These are phyloP conservation scores for Gerris buenoi DNA, from an alignment of 1,140 invertebrate genomes.

Conservation along the genomic window DNA sequence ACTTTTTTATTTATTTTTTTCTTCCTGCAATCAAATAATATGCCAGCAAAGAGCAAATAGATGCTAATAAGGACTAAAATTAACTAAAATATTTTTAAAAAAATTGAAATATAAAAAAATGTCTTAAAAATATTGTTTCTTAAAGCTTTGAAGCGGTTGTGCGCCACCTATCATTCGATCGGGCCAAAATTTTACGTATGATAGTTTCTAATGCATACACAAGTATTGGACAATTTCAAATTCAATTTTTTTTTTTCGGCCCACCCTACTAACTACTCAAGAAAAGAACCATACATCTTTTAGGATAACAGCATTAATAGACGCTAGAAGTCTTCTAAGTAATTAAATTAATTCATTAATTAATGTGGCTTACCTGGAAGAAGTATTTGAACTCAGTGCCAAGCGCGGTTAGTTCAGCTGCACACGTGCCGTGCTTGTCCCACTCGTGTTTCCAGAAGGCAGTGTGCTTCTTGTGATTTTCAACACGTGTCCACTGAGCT, in stretches of 20 bases:
- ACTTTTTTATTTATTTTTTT: no score
- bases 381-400: slow-evolving; percentile 60
- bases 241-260: no score
- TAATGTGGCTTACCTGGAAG: slow-evolving; percentile 14
- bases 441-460: slow-evolving; percentile 70
- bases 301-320: neutral
- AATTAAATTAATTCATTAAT: slow-evolving; percentile 2
- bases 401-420: slow-evolving; percentile 39
- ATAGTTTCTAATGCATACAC: neutral
- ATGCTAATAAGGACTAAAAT: no score
- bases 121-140: no score
- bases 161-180: no score
- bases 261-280: neutral
- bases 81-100: no score
- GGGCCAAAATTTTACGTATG: no score
- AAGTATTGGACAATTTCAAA: neutral
- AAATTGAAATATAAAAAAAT: no score
- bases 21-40: no score
- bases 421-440: slow-evolving; percentile 72
- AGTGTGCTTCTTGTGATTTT: slow-evolving; percentile 36
- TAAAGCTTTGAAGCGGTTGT: no score
- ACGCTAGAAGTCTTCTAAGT: neutral
- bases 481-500: slow-evolving; percentile 56
- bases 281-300: neutral
- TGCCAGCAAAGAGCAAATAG: no score